Evolutionary conservation across 2,113 vertebrate species (phyloP), one percentile per base, ranked within the genome.

Genomic region (Eupsittula cactorum): DNA sequence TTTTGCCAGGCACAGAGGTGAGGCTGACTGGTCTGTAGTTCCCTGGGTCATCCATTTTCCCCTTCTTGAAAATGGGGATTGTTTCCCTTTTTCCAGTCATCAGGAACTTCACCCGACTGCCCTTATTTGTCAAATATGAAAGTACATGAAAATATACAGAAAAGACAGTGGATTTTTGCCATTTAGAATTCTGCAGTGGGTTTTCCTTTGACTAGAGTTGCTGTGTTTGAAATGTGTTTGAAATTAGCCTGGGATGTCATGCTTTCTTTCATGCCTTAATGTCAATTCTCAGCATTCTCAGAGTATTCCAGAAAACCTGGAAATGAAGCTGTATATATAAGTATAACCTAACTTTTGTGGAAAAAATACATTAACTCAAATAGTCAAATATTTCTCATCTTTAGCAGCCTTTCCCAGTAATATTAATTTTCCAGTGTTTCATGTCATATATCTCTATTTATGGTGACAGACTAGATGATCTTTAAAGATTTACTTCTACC

Each of bases 211-310:
- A 25, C 21, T 35, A 53, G 14, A 59, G 57, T 14, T 44, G 8
- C 14, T 55, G 28, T 68, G 35, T 28, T 60, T 0, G 0, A 74
- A 70, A 64, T 31, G 2, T 25, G 23, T 53, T 69, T 62, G n/a
- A 91, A 82, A 60, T 80, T 31, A 76, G 41, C 64, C 27, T 5
- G 78, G 53, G 47, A 21, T 73, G 27, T 44, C 49, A 23, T 35
- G 33, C 2, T 84, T 93, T 68, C 31, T 42, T 23, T 33, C 29
- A 29, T 57, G 29, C n/a, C 11, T 44, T 44, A 21, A 2, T 73
- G 46, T 63, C 39, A 50, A 80, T 49, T 25, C 25, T 77, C n/a
- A 59, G 46, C 27, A 49, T 59, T 67, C 42, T 44, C 69, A 55
- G 23, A 37, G 13, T 37, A 65, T 25, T 37, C 37, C 19, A 73